A percentile compares a stretch with the other conserved stretches of the same genome.
phyloP scores from a whole-genome alignment of 2,113 vertebrate genomes.

The Chaenocephalus aceratus region DNA sequence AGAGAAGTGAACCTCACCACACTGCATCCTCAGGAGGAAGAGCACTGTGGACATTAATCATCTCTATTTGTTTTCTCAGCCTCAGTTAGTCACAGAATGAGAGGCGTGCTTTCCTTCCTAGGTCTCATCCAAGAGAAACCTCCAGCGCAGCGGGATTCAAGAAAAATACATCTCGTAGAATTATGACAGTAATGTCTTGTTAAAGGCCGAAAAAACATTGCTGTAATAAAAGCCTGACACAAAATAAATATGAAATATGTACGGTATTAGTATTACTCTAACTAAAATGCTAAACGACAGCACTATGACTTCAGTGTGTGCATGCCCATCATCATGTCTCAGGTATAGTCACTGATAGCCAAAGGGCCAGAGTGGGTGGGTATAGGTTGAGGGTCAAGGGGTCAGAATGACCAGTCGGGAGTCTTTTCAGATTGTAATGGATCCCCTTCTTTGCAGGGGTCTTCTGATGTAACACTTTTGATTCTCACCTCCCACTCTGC shows the following conservation, averaged over 20 bases:
- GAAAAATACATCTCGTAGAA: not conserved
- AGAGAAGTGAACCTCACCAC: not conserved
- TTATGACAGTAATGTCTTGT: not conserved
- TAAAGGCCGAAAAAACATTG: not conserved
- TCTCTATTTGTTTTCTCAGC: conserved; percentile 47
- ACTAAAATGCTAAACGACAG: too few species aligned
- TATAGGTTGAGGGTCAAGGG: conserved; percentile 39
- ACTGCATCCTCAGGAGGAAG: conserved; percentile 3
- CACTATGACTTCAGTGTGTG: not conserved
- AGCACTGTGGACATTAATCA: conserved; percentile 14
- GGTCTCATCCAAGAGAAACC: conserved; percentile 22
- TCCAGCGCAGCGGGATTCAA: conserved; percentile 4
- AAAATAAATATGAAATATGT: not conserved
- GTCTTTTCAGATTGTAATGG: conserved; percentile 47
- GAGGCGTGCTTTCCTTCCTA: conserved; percentile 46
- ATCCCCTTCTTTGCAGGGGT: conserved; percentile 10
- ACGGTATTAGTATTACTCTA: too few species aligned
- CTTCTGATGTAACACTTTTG: conserved; percentile 22
- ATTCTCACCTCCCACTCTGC: conserved; percentile 3
- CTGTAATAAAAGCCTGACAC: not conserved
- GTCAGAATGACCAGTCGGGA: conserved; percentile 39
- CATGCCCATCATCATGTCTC: conserved; percentile 9
- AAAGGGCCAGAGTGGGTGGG: conserved; percentile 23
- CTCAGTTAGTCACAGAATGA: conserved; percentile 15
- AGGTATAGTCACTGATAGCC: not conserved